Base-by-base conservation (phyloP, 2,113 vertebrate species). In the Phyllostomus discolor region DNA sequence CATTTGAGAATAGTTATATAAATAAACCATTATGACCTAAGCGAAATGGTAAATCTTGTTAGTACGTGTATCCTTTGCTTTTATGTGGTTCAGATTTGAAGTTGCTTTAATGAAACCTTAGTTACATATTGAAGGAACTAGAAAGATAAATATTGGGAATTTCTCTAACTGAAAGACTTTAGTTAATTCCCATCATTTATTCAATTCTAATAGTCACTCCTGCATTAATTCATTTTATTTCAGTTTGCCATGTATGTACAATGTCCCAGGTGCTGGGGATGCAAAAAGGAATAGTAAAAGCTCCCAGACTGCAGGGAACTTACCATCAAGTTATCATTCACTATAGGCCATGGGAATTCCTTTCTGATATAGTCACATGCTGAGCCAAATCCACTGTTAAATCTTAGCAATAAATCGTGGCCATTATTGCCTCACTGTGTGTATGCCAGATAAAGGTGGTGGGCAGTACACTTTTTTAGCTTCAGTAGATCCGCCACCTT, bases 61-160 rank as follows among this genome's bases (percentile, higher is more conserved):
- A 50, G 41, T 70, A 48, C 52, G 17, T 90, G 0, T 79, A 17
- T 72, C 35, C 28, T 90, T 91, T 4, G 1, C 46, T 94, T 46
- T n/a, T 66, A 38, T 22, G 22, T 83, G 38, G 31, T 87, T 97
- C 38, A 83, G 73, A 94, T 88, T 76, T 86, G 33, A 92, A 31
- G 73, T 79, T 93, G 88, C 48, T 93, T 82, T 79, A 95, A 67
- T 93, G 76, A 80, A 94, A 92, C 84, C 33, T 81, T 90, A 86
- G 33, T 46, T 31, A 57, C 48, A 93, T 84, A 82, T 35, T 78
- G 84, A 81, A 73, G 64, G 62, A 88, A 73, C 38, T 22, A 87
- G 66, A 69, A n/a, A 96, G 20, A 62, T 91, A 83, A 84, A 81
- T 80, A 91, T 38, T 79, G 54, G 82, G n/a, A 93, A 17, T 82